Percentiles rank a stretch among this genome's conserved stretches.
phyloP scores from a whole-genome alignment of 2,888 invertebrate species.

The Drosophila setosimentum region DNA sequence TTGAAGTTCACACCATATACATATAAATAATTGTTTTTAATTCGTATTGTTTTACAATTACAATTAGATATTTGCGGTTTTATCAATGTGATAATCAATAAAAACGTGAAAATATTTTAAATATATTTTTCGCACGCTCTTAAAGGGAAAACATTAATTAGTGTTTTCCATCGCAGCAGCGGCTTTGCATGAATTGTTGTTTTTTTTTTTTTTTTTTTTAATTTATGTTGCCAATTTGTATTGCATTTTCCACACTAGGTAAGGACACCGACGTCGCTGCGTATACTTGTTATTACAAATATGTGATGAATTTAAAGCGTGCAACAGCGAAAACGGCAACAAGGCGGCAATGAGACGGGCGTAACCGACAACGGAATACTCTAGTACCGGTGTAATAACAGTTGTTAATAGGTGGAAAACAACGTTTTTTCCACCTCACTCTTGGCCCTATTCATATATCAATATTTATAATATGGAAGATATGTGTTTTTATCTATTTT shows the following conservation, averaged over 20 bases:
- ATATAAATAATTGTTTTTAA: background rate
- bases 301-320: constrained; percentile 22
- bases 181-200: background rate
- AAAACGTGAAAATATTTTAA: background rate
- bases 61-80: background rate
- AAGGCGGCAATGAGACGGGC: background rate
- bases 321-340: background rate
- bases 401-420: background rate
- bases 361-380: background rate
- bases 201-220: constrained; percentile 2
- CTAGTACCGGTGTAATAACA: background rate
- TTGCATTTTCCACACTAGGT: constrained; percentile 21
- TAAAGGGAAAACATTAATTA: constrained; percentile 1
- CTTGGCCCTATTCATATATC: background rate
- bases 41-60: background rate
- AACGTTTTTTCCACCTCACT: accelerated
- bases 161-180: background rate
- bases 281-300: constrained; percentile 35
- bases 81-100: background rate
- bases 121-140: background rate
- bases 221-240: constrained; percentile 11
- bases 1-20: background rate
- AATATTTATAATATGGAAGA: background rate
- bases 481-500: background rate
- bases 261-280: background rate